Base-by-base conservation (phyloP, 64 coral and sea anemone species). In the Montipora sp. region DNA sequence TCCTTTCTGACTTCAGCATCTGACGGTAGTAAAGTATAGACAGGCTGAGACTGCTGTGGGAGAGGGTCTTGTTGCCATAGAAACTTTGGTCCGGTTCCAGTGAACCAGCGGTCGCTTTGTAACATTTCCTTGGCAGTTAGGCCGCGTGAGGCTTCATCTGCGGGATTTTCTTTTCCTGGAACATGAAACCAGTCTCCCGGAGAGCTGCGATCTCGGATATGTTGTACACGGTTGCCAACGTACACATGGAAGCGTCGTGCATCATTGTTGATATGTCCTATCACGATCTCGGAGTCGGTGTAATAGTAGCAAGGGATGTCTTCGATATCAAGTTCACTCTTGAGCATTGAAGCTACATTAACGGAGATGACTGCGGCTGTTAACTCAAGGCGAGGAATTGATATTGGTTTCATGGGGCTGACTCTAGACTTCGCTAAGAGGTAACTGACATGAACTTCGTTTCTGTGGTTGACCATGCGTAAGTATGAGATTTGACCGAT, bases 401-500 rank as follows among this genome's bases (percentile, higher is more conserved):
- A 36, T 36, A 36, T 36, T 36, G 36, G 72, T 10, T 84, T 92
- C 3, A 92, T 47, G 6, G 80, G 80, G 3, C 70, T 80, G 9
- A 92, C 69, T 92, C 80, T 47, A 51, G 90, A 91, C 48, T 91
- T 82, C 5, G 68, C 90, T 66, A 83, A 24, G 12, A 91, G 90
- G 14, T 75, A 91, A 66, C 90, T 91, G 18, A 91, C 90, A 22
- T 92, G 90, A 24, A 77, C 67, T 85, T 84, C 18, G 15, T 44
- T 21, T 75, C 57, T 85, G 44, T 92, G 48, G 21, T 92, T 92
- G 3, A 75, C 45, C n/a, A 85, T 43, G 12, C 83, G 81, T 8
- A 92, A 14, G 18, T 85, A 92, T 16, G 70, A 92, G 19, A 87
- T 84, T 78, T 93, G 91, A 16, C 91, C 81, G 65, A 93, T 77